Evolutionary conservation across 1,140 invertebrate species (phyloP).

Genomic region (Euura lappo): DNA sequence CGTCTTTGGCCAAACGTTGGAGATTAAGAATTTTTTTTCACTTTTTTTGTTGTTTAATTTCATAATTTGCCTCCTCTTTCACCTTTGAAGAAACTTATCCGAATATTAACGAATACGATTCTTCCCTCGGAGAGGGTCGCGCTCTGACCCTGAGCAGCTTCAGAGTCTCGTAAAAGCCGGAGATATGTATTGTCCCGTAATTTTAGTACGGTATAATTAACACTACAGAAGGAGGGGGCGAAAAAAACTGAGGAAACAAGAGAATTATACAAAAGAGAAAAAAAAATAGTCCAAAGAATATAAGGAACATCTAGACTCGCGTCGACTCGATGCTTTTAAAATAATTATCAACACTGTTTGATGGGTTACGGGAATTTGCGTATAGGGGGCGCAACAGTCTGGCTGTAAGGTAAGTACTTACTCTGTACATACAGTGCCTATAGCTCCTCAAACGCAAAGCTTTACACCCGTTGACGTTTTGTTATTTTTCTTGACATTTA

Average conservation of each 20-base stretch:
- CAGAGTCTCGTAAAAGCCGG: background rate
- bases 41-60: too few relatives aligned
- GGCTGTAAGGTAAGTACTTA: too few relatives aligned
- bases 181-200: background rate
- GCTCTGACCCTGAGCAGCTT: too few relatives aligned
- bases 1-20: too few relatives aligned
- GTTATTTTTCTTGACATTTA: background rate
- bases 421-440: background rate
- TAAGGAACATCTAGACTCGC: background rate
- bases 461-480: background rate
- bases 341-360: constrained; percentile 1
- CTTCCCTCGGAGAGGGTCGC: too few relatives aligned
- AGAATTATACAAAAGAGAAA: background rate
- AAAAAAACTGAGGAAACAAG: background rate
- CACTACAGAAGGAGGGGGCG: background rate
- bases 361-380: too few relatives aligned
- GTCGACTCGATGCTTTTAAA: constrained; percentile 2
- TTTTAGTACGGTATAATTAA: background rate
- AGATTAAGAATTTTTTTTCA: too few relatives aligned
- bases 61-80: too few relatives aligned
- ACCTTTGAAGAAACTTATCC: too few relatives aligned
- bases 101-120: too few relatives aligned
- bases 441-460: background rate
- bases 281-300: background rate
- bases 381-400: background rate